These are phyloP conservation scores for Bradysia coprophila DNA, from an alignment of 1,140 invertebrate species.

Conservation along the genomic window DNA sequence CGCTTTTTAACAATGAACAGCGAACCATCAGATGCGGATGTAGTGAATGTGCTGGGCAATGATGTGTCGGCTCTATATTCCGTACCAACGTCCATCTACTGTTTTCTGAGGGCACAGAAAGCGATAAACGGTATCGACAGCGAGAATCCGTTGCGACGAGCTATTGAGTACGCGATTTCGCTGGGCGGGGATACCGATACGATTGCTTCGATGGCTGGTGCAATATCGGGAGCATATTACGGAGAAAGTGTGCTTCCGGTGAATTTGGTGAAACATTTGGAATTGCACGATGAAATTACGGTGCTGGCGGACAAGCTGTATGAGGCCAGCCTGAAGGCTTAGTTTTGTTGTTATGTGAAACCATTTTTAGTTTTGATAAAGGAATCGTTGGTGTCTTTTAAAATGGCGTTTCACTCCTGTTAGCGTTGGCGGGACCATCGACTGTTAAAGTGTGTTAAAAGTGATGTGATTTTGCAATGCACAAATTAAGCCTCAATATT, in stretches of 20 bases:
- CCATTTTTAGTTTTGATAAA: no score
- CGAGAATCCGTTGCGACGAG: conserved; percentile 37
- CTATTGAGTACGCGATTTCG: conserved; percentile 48
- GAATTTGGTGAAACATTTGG: conserved; percentile 39
- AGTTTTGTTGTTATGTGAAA: no score
- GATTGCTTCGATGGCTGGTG: conserved; percentile 60
- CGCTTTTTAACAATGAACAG: conserved; percentile 24
- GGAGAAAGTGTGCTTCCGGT: conserved; percentile 39
- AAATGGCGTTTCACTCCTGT: no score
- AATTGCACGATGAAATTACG: conserved; percentile 32
- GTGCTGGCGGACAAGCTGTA: conserved; percentile 28
- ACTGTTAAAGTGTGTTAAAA: no score
- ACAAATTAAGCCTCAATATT: no score
- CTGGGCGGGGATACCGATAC: conserved; percentile 68
- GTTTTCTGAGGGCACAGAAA: conserved; percentile 40
- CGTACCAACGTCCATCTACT: conserved; percentile 59
- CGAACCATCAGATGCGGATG: conserved; percentile 25
- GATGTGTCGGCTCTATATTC: conserved; percentile 43
- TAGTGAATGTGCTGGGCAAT: conserved; percentile 38
- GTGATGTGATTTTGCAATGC: no score
- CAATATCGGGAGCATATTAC: conserved; percentile 53
- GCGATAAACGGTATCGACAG: conserved; percentile 33
- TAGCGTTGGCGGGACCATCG: no score
- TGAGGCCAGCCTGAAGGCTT: no score
- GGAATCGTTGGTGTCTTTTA: no score